phyloP scores from a whole-genome alignment of 2,797 vertebrate species.

The Salmo trutta region DNA sequence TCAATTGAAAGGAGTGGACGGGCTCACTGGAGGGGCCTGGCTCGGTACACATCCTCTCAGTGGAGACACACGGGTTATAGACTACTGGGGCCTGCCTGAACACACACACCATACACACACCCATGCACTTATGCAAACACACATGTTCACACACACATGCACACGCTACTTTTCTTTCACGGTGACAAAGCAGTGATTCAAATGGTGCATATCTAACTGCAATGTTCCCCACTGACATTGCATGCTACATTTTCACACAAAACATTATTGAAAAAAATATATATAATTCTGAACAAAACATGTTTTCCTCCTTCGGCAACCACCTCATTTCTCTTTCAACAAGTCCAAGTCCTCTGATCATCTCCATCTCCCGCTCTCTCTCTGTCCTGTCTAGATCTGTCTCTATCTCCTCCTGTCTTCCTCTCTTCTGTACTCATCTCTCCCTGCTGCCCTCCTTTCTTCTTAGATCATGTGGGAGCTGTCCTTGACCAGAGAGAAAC shows the following conservation, averaged over 20 bases:
- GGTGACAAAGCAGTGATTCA: not conserved
- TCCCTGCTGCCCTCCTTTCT: not conserved
- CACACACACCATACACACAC: not conserved
- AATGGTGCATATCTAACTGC: not conserved
- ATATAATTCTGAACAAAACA: not conserved
- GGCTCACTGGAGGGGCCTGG: slow-evolving; percentile 3
- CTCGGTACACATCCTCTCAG: not conserved
- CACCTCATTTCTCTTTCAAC: not conserved
- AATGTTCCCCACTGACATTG: not conserved
- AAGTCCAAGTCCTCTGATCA: not conserved
- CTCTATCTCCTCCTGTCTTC: not conserved
- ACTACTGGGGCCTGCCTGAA: not conserved
- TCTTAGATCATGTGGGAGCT: slow-evolving; percentile 2
- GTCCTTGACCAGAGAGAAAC: not conserved
- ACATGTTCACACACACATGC: not conserved
- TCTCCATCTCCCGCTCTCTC: not conserved
- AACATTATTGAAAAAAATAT: not conserved
- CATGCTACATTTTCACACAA: not conserved
- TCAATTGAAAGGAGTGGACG: slow-evolving; percentile 3
- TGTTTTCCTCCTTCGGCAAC: not conserved
- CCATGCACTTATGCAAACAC: not conserved
- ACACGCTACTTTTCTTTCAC: not conserved
- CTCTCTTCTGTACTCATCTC: not conserved
- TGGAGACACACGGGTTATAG: not conserved
- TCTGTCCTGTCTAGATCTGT: not conserved